phyloP scores from a whole-genome alignment of 2,888 invertebrate genomes.

The Acanthoscelides obtectus region DNA sequence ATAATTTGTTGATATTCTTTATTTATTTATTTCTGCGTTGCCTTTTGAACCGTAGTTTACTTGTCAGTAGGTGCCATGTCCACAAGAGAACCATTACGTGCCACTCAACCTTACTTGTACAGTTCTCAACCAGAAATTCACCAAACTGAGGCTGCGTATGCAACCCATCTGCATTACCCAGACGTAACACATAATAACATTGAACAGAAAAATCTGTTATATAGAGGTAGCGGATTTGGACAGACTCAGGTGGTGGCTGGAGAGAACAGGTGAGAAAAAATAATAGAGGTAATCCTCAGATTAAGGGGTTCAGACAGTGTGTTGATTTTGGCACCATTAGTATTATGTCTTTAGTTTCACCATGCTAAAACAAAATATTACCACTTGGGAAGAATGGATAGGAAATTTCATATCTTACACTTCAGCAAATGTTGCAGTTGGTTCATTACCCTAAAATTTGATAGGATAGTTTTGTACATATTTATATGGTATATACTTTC shows the following conservation, averaged over 20 bases:
- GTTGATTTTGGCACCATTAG: no score
- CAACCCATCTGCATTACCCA: slow-evolving; percentile 53
- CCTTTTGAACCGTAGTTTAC: background rate
- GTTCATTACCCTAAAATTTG: no score
- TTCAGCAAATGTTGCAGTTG: no score
- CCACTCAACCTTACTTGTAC: slow-evolving; percentile 49
- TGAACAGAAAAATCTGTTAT: slow-evolving; percentile 36
- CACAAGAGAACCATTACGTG: slow-evolving; percentile 26
- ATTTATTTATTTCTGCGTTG: background rate
- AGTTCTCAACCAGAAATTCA: slow-evolving; percentile 76
- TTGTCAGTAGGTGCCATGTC: slow-evolving; percentile 39
- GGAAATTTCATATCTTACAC: no score
- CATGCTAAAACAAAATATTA: no score
- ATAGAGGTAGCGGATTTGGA: slow-evolving; percentile 3
- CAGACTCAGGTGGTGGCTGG: background rate
- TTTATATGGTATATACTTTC: no score
- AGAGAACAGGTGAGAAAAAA: background rate
- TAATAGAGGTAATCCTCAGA: no score
- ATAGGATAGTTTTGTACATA: no score
- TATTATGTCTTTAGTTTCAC: no score
- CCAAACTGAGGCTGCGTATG: slow-evolving; percentile 44
- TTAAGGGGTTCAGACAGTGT: no score
- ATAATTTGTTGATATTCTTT: no score
- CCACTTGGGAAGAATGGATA: no score
- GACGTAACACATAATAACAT: slow-evolving; percentile 59